Evolutionary conservation across 1,140 invertebrate species (phyloP), one percentile per base, ranked within the genome.

Genomic region (Arion vulgaris): DNA sequence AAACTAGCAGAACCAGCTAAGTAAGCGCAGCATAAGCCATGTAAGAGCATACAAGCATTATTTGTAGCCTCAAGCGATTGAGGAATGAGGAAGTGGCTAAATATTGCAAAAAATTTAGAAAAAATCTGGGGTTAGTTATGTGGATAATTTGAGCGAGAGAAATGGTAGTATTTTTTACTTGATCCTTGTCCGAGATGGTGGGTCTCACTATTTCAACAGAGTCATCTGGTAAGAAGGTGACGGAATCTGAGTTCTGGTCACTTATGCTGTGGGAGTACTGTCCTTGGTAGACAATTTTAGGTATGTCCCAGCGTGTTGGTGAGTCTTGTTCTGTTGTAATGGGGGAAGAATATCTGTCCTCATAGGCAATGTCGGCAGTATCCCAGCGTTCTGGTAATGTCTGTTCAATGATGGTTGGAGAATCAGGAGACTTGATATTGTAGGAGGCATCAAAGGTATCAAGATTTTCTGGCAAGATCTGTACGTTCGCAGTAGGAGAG

Each of bases 201-300:
- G n/a, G n/a, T n/a, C 1, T 32, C 2, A 32, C n/a, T 34, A 28
- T n/a, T 17, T 66, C n/a, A 28, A 66, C 19, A 32, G 62, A 66
- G 28, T 66, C 62, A 32, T 66, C 62, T 2, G 62, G 62, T 28
- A 66, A 32, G 62, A 66, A 66, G 62, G 62, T 66, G 11, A 66
- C 62, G 7, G n/a, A 66, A 23, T 66, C 62, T 15, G 62, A 66
- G 87, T 85, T 38, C 88, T 85, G 34, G 82, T 88, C 49, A 89
- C 81, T 85, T 68, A 83, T 80, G 41, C 86, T 76, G 9, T 66
- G 74, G 28, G 82, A 81, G 45, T 78, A 76, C 34, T 85, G 78
- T 26, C 85, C 85, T 71, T 85, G 85, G 53, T 85, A 85, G 23
- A 85, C 75, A n/a, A 83, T 85, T n/a, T 85, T 79, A 23, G 86